These are phyloP conservation scores for Ostrea denselamellosa DNA, from an alignment of 1,140 invertebrate genomes.

Conservation along the genomic window DNA sequence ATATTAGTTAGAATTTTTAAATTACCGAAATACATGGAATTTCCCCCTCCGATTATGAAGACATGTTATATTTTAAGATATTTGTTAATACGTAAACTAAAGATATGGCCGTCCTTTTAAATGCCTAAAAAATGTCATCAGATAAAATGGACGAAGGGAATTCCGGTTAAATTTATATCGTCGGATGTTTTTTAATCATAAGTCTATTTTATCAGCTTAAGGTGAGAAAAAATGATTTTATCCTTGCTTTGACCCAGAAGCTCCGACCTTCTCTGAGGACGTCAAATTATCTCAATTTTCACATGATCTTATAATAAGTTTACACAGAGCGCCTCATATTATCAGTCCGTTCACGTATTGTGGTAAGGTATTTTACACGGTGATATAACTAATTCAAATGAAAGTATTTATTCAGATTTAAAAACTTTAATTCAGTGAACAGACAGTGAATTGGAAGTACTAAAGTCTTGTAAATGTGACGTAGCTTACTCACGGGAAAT, in stretches of 20 bases:
- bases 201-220: conserved; percentile 23
- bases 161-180: neutral
- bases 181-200: neutral
- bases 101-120: neutral
- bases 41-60: neutral
- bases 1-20: neutral
- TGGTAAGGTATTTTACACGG: neutral
- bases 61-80: neutral
- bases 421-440: neutral
- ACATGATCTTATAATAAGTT: neutral
- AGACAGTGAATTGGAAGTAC: neutral
- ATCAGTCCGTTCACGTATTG: neutral
- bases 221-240: neutral
- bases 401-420: neutral
- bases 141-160: neutral
- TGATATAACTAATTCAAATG: neutral
- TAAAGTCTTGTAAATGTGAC: neutral
- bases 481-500: neutral
- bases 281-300: neutral
- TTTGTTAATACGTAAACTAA: neutral
- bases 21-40: neutral
- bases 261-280: neutral
- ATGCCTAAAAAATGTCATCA: neutral
- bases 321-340: neutral
- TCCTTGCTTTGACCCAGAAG: conserved; percentile 1